phyloP scores from a whole-genome alignment of 2,888 invertebrate species.

The Netelia fuscicornis region DNA sequence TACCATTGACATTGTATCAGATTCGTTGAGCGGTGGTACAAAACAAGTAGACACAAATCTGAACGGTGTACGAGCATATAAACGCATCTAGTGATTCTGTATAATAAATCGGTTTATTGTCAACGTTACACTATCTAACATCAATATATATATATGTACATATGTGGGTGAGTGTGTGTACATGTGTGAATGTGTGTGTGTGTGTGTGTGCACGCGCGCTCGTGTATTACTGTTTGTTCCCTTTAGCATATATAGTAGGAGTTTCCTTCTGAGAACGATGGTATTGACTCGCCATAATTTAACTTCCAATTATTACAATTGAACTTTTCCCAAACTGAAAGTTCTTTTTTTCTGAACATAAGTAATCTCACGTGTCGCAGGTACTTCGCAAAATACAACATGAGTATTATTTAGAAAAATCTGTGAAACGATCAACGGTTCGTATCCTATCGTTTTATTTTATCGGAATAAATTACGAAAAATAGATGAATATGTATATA shows the following conservation, averaged over 20 bases:
- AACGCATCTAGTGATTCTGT: constrained; percentile 52
- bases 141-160: constrained; percentile 43
- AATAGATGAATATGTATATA: constrained; percentile 37
- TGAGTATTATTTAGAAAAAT: constrained; percentile 52
- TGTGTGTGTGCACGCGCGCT: too few species aligned
- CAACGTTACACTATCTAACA: constrained; percentile 61
- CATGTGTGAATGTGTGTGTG: too few species aligned
- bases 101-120: constrained; percentile 63
- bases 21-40: constrained; percentile 37
- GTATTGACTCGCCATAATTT: too few species aligned
- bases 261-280: too few species aligned
- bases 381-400: constrained; percentile 60
- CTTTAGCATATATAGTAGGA: too few species aligned
- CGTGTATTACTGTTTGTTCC: too few species aligned
- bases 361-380: constrained; percentile 46
- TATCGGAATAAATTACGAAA: constrained; percentile 61
- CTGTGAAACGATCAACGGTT: constrained; percentile 63
- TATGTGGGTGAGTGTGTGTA: not conserved
- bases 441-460: constrained; percentile 59
- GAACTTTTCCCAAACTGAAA: not conserved
- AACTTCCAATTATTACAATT: too few species aligned
- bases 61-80: constrained; percentile 29
- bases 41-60: constrained; percentile 9
- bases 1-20: not conserved
- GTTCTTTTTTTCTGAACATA: constrained; percentile 38